phyloP scores from a whole-genome alignment of 2,113 vertebrate species.

The Alethe diademata region DNA sequence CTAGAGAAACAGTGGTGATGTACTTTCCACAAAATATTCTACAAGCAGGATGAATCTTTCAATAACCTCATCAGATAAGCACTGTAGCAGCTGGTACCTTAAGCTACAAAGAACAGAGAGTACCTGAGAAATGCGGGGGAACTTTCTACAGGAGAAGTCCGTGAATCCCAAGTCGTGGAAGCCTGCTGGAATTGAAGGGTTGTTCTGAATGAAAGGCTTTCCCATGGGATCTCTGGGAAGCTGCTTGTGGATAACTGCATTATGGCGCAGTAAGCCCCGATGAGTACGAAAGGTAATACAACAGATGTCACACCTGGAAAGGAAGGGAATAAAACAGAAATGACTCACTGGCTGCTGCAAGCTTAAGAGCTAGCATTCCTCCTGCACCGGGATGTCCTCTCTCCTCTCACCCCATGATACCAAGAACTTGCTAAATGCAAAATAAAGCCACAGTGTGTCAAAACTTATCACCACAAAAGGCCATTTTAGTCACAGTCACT shows the following conservation, averaged over 20 bases:
- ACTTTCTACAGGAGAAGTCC: slow-evolving; percentile 96
- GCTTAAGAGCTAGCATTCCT: not conserved
- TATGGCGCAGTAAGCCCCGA: slow-evolving; percentile 90
- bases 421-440: not conserved
- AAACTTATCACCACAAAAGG: not conserved
- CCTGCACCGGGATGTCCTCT: not conserved
- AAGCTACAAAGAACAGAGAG: not conserved
- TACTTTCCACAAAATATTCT: not conserved
- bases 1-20: not conserved
- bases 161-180: slow-evolving; percentile 98
- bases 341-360: not conserved
- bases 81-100: not conserved
- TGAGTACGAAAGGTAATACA: slow-evolving; percentile 94
- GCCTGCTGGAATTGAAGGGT: slow-evolving; percentile 93
- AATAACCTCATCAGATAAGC: not conserved
- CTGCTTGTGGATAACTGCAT: slow-evolving; percentile 90
- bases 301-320: slow-evolving; percentile 89
- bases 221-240: slow-evolving; percentile 90
- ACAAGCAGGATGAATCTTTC: not conserved
- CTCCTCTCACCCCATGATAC: not conserved
- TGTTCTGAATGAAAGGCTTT: slow-evolving; percentile 96
- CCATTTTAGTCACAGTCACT: not conserved
- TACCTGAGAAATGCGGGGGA: slow-evolving; percentile 96
- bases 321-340: not conserved
- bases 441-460: not conserved